Conservation (phyloP, 2,888 invertebrate genomes). For the Aspidiotus destructor region DNA sequence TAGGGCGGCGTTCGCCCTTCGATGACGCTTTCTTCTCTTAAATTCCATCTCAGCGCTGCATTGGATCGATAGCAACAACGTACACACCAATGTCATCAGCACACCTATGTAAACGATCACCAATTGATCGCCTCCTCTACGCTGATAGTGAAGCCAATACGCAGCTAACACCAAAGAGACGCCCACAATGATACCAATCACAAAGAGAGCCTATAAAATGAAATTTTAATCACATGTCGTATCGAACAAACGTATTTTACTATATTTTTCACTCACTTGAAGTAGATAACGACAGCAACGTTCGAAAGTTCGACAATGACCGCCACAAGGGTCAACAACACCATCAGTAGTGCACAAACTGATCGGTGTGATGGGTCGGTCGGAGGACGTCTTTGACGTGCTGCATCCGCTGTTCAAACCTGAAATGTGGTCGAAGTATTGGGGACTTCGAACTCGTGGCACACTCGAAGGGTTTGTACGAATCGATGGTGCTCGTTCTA, state of each 20-base stretch:
- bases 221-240: not conserved
- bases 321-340: slow-evolving; percentile 57
- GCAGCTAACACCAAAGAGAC: slow-evolving; percentile 57
- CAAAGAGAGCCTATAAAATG: slow-evolving; percentile 52
- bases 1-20: slow-evolving; percentile 40
- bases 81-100: slow-evolving; percentile 53
- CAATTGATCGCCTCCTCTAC: slow-evolving; percentile 55
- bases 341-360: slow-evolving; percentile 44
- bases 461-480: not conserved
- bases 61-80: slow-evolving; percentile 53
- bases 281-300: slow-evolving; percentile 61
- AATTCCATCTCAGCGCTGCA: slow-evolving; percentile 50
- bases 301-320: slow-evolving; percentile 59
- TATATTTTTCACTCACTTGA: slow-evolving; percentile 45
- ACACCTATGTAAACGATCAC: slow-evolving; percentile 59
- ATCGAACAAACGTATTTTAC: not conserved
- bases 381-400: slow-evolving; percentile 14
- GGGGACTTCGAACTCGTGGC: not conserved
- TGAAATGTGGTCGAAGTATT: slow-evolving; percentile 5
- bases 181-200: slow-evolving; percentile 56
- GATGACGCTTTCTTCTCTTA: slow-evolving; percentile 43
- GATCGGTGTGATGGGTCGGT: slow-evolving; percentile 40
- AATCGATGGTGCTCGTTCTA: slow-evolving; percentile 13
- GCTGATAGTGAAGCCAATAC: slow-evolving; percentile 52
- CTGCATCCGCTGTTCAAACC: slow-evolving; percentile 4